phyloP scores from a whole-genome alignment of 1,140 invertebrate genomes.

The Druon quercuslanigerum region DNA sequence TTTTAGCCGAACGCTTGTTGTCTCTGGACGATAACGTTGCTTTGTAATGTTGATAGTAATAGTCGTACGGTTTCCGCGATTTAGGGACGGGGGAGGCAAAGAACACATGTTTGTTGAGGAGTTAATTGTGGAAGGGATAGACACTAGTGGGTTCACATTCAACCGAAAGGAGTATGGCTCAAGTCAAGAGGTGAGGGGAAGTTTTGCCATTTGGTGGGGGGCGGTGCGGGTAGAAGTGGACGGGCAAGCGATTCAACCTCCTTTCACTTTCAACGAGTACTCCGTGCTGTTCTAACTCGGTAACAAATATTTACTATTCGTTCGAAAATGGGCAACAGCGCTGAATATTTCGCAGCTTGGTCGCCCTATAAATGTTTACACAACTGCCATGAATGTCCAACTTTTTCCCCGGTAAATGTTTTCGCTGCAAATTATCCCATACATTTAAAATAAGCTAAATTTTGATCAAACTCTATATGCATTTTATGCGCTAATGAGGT shows the following conservation, averaged over 20 bases:
- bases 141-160: constrained; percentile 18
- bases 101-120: not conserved
- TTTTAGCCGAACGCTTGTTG: not conserved
- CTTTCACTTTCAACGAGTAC: constrained; percentile 75
- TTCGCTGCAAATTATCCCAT: no score
- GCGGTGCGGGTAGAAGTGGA: constrained; percentile 62
- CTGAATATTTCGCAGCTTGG: constrained; percentile 46
- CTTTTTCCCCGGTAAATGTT: not conserved
- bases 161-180: constrained; percentile 21
- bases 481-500: no score
- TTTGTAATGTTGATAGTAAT: constrained; percentile 39
- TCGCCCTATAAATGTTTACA: not conserved
- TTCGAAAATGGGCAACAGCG: constrained; percentile 65
- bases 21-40: constrained; percentile 36
- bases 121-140: no score
- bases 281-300: constrained; percentile 44
- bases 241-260: constrained; percentile 73
- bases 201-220: constrained; percentile 31
- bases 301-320: constrained; percentile 36
- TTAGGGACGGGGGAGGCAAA: not conserved
- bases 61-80: constrained; percentile 41
- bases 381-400: not conserved
- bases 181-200: constrained; percentile 37
- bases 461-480: no score
- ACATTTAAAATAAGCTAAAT: no score